A percentile compares a stretch with the other conserved stretches of the same genome.
Conservation (phyloP, 2,113 vertebrate species). For the Irena cyanogastra region DNA sequence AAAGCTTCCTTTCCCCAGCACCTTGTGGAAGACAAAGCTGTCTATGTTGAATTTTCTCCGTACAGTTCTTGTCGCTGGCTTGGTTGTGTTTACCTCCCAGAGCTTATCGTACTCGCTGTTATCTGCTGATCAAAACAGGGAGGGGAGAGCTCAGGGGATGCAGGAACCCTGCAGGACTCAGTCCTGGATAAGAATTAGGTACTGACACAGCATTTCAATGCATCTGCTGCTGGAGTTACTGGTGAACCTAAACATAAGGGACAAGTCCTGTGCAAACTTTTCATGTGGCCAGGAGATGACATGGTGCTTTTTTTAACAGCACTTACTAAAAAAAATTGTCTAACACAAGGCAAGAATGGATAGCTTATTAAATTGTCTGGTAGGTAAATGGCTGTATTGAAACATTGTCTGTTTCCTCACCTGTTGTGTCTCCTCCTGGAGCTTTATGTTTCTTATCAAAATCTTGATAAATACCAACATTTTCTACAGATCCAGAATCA, state of each 20-base stretch:
- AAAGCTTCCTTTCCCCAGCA: constrained; percentile 97
- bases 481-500: constrained; percentile 78
- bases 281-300: not conserved
- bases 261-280: not conserved
- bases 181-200: too few species aligned
- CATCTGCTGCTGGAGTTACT: not conserved
- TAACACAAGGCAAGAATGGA: not conserved
- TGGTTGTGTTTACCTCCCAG: constrained; percentile 80
- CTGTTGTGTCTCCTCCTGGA: constrained; percentile 66
- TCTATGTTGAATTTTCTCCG: constrained; percentile 80
- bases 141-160: not conserved
- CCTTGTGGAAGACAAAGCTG: constrained; percentile 90
- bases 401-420: not conserved
- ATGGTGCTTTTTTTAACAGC: not conserved
- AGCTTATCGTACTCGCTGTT: constrained; percentile 77
- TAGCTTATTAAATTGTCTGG: not conserved
- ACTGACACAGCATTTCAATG: not conserved
- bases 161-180: not conserved
- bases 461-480: constrained; percentile 88
- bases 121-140: constrained; percentile 55
- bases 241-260: not conserved
- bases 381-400: not conserved
- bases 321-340: not conserved
- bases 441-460: constrained; percentile 76
- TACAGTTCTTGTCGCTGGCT: constrained; percentile 43